phyloP scores from a whole-genome alignment of 2,797 vertebrate species.

The Sebastes kiyomatsui region DNA sequence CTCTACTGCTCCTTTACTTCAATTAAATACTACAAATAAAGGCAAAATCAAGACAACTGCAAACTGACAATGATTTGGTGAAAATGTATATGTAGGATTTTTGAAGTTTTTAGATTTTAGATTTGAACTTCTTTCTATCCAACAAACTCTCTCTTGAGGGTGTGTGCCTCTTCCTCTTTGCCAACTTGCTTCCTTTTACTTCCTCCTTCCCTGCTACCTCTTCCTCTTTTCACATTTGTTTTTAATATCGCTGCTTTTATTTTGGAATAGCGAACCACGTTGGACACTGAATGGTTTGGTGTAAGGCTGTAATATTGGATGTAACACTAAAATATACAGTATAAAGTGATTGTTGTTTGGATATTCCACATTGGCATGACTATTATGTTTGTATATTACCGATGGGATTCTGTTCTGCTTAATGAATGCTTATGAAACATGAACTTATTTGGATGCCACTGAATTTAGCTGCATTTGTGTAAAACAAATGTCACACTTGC shows the following conservation, averaged over 20 bases:
- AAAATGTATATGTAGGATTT: not conserved
- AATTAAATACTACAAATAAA: not conserved
- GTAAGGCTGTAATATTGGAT: constrained; percentile 12
- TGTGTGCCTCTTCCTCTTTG: constrained; percentile 19
- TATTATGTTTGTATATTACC: constrained; percentile 31
- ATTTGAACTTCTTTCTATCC: not conserved
- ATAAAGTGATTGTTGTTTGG: constrained; percentile 20
- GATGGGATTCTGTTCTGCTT: constrained; percentile 18
- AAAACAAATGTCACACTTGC: constrained; percentile 2
- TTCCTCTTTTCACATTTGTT: constrained; percentile 15
- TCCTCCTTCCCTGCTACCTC: not conserved
- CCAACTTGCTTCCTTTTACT: not conserved
- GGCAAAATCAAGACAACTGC: not conserved
- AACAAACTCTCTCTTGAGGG: not conserved
- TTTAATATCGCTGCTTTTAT: constrained; percentile 3
- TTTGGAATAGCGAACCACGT: not conserved
- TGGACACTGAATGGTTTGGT: constrained; percentile 16
- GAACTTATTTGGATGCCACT: constrained; percentile 1
- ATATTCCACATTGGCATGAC: constrained; percentile 29
- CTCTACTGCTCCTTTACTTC: not conserved
- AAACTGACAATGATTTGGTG: not conserved
- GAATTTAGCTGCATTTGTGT: constrained; percentile 11
- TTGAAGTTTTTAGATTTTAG: not conserved
- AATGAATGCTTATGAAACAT: constrained; percentile 9
- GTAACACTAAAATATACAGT: not conserved